Percentiles rank a stretch among this genome's conserved stretches.
phyloP scores from a whole-genome alignment of 2,797 vertebrate genomes.

The Bradypodion ventrale region DNA sequence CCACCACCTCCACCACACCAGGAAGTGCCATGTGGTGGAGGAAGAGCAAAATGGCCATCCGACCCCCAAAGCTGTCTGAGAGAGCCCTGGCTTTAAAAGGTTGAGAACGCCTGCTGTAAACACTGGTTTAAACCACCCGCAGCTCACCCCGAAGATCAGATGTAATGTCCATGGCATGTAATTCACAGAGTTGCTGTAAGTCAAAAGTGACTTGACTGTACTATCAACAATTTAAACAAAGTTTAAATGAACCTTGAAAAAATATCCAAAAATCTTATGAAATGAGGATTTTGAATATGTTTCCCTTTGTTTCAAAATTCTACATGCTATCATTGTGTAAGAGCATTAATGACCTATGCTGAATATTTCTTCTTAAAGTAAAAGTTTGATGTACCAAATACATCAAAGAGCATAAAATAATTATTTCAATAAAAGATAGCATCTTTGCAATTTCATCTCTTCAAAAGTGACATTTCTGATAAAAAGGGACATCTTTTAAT shows the following conservation, averaged over 20 bases:
- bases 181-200: no score
- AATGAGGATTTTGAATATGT: neutral
- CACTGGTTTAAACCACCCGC: no score
- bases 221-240: neutral
- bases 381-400: constrained; percentile 19
- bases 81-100: no score
- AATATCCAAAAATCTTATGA: neutral
- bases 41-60: no score
- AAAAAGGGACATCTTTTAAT: neutral
- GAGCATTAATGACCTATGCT: constrained; percentile 5
- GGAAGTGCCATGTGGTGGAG: no score
- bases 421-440: constrained; percentile 18
- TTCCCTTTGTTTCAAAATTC: neutral
- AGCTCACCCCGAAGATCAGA: no score
- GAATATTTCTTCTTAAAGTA: constrained; percentile 43
- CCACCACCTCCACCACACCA: no score
- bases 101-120: no score
- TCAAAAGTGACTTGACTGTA: no score
- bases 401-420: constrained; percentile 11
- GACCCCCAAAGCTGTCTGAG: no score
- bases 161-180: no score
- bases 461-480: constrained; percentile 18
- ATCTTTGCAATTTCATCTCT: neutral
- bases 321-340: neutral
- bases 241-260: neutral